These are phyloP conservation scores for Palythoa grandiflora DNA, from an alignment of 92 coral and sea anemone species.

Conservation along the genomic window DNA sequence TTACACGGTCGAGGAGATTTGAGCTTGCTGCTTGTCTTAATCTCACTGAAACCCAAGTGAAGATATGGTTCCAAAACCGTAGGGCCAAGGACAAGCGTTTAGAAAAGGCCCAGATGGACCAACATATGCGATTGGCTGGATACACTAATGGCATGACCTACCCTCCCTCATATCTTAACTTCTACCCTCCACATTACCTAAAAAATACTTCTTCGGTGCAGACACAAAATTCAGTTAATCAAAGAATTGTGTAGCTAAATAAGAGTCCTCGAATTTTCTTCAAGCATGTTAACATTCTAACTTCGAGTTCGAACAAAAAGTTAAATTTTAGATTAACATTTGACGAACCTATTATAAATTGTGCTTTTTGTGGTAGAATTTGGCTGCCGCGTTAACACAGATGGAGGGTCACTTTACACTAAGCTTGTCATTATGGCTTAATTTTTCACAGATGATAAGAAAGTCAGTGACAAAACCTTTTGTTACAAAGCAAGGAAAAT, in stretches of 20 bases:
- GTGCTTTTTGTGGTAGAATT: too few species aligned
- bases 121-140: conserved; percentile 91
- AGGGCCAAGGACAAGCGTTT: conserved; percentile 98
- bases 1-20: conserved; percentile 95
- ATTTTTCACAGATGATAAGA: too few species aligned
- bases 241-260: conserved; percentile 24
- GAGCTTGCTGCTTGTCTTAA: conserved; percentile 96
- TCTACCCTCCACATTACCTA: conserved; percentile 87
- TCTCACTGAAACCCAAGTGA: conserved; percentile 98
- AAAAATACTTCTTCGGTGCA: conserved; percentile 66
- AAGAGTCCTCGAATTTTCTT: too few species aligned
- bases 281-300: too few species aligned
- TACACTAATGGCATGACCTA: conserved; percentile 86
- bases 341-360: too few species aligned
- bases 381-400: too few species aligned
- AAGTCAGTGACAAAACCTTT: too few species aligned
- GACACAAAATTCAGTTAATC: conserved; percentile 23
- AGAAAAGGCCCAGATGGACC: conserved; percentile 99
- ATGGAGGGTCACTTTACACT: too few species aligned
- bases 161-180: conserved; percentile 88
- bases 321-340: too few species aligned
- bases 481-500: too few species aligned
- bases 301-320: too few species aligned
- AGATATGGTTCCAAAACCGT: conserved; percentile 99
- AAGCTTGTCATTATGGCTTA: too few species aligned